Evolutionary conservation across 2,888 invertebrate genomes (phyloP).

Genomic region (Chelonus formosanus): DNA sequence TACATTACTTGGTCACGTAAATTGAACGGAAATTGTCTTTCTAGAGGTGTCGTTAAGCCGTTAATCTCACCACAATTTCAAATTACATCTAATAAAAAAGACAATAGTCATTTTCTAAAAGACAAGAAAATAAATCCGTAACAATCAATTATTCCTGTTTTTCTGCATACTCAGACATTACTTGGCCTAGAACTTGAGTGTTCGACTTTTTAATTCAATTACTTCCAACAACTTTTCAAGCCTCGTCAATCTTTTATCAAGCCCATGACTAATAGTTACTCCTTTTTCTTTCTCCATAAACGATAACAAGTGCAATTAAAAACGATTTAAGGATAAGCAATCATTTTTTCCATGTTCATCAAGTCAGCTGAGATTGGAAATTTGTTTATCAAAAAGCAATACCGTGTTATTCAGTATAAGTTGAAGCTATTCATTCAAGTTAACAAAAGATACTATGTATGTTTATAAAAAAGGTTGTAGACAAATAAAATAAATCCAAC

Average conservation of each 20-base stretch:
- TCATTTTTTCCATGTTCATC: no score
- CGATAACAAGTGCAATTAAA: no score
- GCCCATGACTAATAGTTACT: slow-evolving; percentile 4
- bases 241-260: no score
- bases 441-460: no score
- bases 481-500: no score
- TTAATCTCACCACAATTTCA: slow-evolving; percentile 12
- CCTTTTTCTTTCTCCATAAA: not conserved
- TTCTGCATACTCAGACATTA: slow-evolving; percentile 10
- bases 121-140: not conserved
- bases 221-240: not conserved
- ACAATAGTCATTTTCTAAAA: slow-evolving; percentile 11
- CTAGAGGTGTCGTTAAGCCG: slow-evolving; percentile 8
- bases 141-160: slow-evolving; percentile 14
- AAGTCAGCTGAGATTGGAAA: no score
- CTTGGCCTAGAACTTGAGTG: slow-evolving; percentile 25
- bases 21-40: slow-evolving; percentile 18
- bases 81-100: slow-evolving; percentile 9
- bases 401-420: no score
- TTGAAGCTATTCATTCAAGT: no score
- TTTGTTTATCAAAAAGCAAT: no score
- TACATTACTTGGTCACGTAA: slow-evolving; percentile 8
- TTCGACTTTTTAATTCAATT: slow-evolving; percentile 6
- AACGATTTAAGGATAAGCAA: no score
- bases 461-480: no score